phyloP scores from a whole-genome alignment of 1,140 invertebrate species.

The Diabrotica virgifera region DNA sequence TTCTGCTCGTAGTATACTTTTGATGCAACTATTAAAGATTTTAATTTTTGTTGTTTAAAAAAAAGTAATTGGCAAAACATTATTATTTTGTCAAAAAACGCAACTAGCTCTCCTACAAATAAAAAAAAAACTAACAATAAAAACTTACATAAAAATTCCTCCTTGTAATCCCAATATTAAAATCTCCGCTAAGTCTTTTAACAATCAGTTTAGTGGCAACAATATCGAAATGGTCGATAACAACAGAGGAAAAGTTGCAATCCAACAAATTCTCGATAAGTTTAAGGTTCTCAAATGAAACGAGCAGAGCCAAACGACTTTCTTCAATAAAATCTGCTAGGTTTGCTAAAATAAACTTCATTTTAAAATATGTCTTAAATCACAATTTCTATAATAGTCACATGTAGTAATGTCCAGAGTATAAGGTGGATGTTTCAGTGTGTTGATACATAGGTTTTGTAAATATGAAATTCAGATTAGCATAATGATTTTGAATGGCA shows the following conservation, averaged over 20 bases:
- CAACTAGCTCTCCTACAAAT: too few relatives aligned
- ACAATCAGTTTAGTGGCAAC: conserved; percentile 34
- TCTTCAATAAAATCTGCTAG: conserved; percentile 17
- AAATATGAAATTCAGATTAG: neutral
- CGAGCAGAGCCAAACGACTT: conserved; percentile 15
- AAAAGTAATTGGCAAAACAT: too few relatives aligned
- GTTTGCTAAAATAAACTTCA: conserved; percentile 16
- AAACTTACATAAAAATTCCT: conserved; percentile 40
- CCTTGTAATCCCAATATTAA: conserved; percentile 39
- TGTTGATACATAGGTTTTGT: neutral
- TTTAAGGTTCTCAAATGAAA: conserved; percentile 30
- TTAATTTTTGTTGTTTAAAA: too few relatives aligned
- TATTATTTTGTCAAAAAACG: too few relatives aligned
- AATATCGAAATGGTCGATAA: conserved; percentile 40
- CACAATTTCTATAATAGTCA: neutral
- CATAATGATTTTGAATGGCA: neutral
- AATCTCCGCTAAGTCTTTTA: conserved; percentile 34
- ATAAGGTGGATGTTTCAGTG: neutral
- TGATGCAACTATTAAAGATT: too few relatives aligned
- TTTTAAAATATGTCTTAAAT: neutral
- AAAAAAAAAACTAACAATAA: too few relatives aligned
- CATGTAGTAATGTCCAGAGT: neutral
- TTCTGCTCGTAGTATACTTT: too few relatives aligned
- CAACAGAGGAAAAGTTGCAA: conserved; percentile 27
- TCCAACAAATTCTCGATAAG: conserved; percentile 24